phyloP scores from a whole-genome alignment of 2,888 invertebrate genomes.

The Philereme transversata region DNA sequence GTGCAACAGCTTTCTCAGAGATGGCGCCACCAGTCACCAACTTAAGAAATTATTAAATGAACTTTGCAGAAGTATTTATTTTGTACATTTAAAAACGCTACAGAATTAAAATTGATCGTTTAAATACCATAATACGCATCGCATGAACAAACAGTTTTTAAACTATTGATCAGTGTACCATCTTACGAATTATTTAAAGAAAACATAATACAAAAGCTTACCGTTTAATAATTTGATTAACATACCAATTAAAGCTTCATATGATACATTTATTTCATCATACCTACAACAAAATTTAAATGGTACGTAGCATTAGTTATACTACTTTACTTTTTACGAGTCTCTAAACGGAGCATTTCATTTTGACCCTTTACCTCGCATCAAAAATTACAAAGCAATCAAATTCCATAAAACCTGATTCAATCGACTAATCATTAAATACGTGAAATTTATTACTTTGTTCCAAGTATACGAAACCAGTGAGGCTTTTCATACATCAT shows the following conservation, averaged over 20 bases:
- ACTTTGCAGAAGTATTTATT: no score
- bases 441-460: conserved; percentile 46
- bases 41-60: background rate
- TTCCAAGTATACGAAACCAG: conserved; percentile 17
- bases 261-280: background rate
- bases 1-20: conserved; percentile 41
- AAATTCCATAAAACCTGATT: conserved; percentile 49
- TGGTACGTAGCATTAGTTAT: conserved; percentile 7
- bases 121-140: no score
- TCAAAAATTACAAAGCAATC: conserved; percentile 52
- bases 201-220: no score
- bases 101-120: no score
- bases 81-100: no score
- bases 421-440: conserved; percentile 49
- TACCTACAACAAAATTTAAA: background rate
- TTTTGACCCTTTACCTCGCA: conserved; percentile 24
- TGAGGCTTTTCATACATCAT: conserved; percentile 9
- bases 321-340: conserved; percentile 27
- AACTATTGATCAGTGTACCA: no score
- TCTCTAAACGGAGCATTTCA: conserved; percentile 21
- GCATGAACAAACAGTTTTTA: no score
- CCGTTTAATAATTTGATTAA: no score
- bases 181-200: no score
- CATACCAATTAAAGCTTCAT: background rate
- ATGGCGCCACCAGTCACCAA: conserved; percentile 47